phyloP scores from a whole-genome alignment of 2,888 invertebrate genomes.

The Drosophila subsilvestris region DNA sequence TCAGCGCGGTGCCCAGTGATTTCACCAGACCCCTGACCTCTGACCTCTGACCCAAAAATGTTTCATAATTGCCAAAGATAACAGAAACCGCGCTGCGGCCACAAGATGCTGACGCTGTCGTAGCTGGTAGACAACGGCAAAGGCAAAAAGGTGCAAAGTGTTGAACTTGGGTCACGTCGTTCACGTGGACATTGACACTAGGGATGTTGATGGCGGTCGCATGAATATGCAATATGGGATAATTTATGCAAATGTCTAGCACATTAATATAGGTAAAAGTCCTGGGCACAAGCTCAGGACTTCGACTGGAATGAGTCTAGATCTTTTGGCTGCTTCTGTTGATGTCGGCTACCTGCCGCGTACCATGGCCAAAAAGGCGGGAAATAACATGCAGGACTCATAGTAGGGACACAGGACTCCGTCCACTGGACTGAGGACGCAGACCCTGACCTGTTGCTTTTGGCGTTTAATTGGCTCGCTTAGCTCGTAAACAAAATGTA shows the following conservation, averaged over 20 bases:
- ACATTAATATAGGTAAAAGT: slow-evolving; percentile 81
- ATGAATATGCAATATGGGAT: slow-evolving; percentile 84
- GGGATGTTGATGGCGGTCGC: slow-evolving; percentile 41
- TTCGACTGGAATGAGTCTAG: not conserved
- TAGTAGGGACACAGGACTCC: slow-evolving; percentile 61
- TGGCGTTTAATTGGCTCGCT: slow-evolving; percentile 75
- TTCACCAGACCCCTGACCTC: not conserved
- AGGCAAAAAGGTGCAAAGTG: slow-evolving; percentile 33
- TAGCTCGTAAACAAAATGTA: slow-evolving; percentile 76
- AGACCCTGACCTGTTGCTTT: slow-evolving; percentile 26
- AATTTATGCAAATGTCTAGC: slow-evolving; percentile 84
- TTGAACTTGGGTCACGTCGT: slow-evolving; percentile 64
- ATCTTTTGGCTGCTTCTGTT: slow-evolving; percentile 6
- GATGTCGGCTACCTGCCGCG: slow-evolving; percentile 41
- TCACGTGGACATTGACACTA: slow-evolving; percentile 16
- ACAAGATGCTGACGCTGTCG: slow-evolving; percentile 69
- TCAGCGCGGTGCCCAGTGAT: slow-evolving; percentile 14
- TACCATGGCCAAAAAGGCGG: slow-evolving; percentile 63
- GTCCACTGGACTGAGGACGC: slow-evolving; percentile 12
- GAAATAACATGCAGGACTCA: slow-evolving; percentile 67
- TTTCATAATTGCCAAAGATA: slow-evolving; percentile 79
- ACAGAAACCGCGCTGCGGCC: slow-evolving; percentile 79
- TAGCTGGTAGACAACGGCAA: slow-evolving; percentile 27
- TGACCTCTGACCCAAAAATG: slow-evolving; percentile 71
- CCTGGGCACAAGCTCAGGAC: slow-evolving; percentile 10